Evolutionary conservation across 2,113 vertebrate species (phyloP).

Genomic region (Tauraco erythrolophus): DNA sequence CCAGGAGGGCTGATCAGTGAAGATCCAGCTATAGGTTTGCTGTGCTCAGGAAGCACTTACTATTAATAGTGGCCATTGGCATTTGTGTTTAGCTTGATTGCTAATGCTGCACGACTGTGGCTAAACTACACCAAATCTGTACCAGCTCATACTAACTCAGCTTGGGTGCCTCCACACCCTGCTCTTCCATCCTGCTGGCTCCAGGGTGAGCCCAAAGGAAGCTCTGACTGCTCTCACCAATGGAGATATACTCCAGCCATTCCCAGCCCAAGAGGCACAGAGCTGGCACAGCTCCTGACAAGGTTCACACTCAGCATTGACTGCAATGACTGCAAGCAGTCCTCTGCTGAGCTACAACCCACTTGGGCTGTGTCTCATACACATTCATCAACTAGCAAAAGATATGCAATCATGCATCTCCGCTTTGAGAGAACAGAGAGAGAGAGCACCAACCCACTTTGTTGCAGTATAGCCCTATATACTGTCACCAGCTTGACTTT

Average conservation of each 20-base stretch:
- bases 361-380: background rate
- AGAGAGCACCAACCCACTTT: background rate
- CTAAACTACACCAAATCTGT: background rate
- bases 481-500: background rate
- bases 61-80: background rate
- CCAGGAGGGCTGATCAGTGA: background rate
- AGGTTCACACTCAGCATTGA: background rate
- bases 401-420: background rate
- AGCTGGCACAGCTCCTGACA: background rate
- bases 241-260: background rate
- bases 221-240: fast-evolving
- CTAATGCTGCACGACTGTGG: background rate
- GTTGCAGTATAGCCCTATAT: background rate
- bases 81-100: background rate
- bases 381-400: background rate
- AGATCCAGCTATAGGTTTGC: background rate
- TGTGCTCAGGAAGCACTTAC: background rate
- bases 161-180: background rate
- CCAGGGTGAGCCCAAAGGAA: background rate
- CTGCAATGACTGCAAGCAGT: background rate
- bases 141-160: background rate
- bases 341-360: background rate
- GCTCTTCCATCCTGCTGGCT: background rate
- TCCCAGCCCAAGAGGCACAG: background rate
- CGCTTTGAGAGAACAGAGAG: background rate